phyloP scores from a whole-genome alignment of 2,888 invertebrate genomes.

The Amphipoea oculea region DNA sequence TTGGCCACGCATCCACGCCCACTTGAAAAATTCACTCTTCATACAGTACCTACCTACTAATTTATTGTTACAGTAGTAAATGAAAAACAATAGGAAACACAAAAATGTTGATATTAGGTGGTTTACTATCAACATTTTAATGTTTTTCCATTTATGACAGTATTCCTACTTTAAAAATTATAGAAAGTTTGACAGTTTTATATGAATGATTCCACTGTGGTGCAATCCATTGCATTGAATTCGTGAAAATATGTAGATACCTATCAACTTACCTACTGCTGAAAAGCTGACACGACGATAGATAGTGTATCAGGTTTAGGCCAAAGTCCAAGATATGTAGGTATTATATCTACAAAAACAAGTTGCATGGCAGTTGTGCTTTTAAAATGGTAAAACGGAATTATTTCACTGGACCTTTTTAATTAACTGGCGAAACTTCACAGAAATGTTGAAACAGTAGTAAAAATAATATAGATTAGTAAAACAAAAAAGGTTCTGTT shows the following conservation, averaged over 20 bases:
- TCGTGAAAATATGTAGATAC: slow-evolving; percentile 37
- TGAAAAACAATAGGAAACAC: neutral
- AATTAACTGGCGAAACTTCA: neutral
- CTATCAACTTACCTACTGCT: slow-evolving; percentile 68
- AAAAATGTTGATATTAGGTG: neutral
- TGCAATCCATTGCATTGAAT: slow-evolving; percentile 32
- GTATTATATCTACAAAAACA: neutral
- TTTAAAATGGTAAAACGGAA: neutral
- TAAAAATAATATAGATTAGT: no score
- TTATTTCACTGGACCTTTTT: neutral
- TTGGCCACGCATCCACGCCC: no score
- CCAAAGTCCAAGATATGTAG: slow-evolving; percentile 58
- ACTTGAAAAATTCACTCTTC: no score
- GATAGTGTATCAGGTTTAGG: slow-evolving; percentile 64
- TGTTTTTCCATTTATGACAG: neutral
- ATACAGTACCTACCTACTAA: neutral
- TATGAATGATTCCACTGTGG: slow-evolving; percentile 19
- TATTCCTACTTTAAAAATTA: neutral
- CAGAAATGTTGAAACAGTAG: neutral
- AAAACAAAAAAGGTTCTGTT: neutral
- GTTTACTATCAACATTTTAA: neutral
- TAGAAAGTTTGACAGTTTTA: neutral
- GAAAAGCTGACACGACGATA: slow-evolving; percentile 66
- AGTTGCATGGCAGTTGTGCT: neutral
- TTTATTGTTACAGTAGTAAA: neutral